Evolutionary conservation across 1,140 invertebrate genomes (phyloP).

Genomic region (Dryas iulia): DNA sequence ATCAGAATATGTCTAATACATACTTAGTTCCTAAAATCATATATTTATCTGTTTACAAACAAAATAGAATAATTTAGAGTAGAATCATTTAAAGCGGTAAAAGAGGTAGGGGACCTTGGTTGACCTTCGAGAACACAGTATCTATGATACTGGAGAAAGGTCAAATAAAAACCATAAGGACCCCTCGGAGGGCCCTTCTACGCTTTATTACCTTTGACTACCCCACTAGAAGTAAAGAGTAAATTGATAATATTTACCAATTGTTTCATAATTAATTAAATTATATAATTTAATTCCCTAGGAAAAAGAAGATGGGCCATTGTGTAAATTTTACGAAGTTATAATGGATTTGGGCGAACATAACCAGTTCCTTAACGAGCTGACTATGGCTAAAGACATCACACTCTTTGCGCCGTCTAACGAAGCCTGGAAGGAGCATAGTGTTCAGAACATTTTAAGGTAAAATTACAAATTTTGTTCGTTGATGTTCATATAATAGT

Average conservation of each 20-base stretch:
- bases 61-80: too few relatives aligned
- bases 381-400: constrained; percentile 86
- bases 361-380: constrained; percentile 84
- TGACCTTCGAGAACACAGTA: too few relatives aligned
- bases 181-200: too few relatives aligned
- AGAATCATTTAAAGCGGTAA: too few relatives aligned
- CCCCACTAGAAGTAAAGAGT: too few relatives aligned
- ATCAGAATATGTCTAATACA: background rate
- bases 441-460: constrained; percentile 62
- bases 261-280: too few relatives aligned
- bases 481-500: too few relatives aligned
- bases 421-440: constrained; percentile 87
- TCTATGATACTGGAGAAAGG: too few relatives aligned
- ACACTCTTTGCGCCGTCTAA: constrained; percentile 95
- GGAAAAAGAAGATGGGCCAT: constrained; percentile 90
- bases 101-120: too few relatives aligned
- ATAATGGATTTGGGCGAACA: constrained; percentile 88
- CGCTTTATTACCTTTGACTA: too few relatives aligned
- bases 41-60: background rate
- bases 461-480: too few relatives aligned
- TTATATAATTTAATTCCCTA: constrained; percentile 39
- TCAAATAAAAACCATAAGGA: too few relatives aligned
- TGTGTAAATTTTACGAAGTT: constrained; percentile 90
- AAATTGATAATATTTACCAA: background rate
- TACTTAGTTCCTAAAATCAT: background rate